A percentile compares a stretch with the other conserved stretches of the same genome.
These are phyloP conservation scores for Cardinalis cardinalis DNA, from an alignment of 2,113 vertebrate genomes.

Conservation along the genomic window DNA sequence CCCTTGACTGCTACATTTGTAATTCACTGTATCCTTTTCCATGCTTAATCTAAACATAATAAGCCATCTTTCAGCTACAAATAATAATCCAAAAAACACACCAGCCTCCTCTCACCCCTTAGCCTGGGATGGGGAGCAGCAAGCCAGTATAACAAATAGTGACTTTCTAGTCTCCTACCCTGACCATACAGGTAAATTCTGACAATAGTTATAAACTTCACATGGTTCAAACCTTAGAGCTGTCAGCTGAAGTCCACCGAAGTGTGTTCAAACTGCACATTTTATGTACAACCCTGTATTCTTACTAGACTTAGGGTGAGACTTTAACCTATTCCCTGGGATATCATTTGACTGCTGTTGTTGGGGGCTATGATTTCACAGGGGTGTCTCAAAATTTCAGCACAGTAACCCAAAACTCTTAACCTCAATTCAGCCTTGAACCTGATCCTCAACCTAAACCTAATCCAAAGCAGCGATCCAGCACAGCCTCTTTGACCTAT, in stretches of 20 bases:
- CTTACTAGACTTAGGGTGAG: not conserved
- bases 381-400: conserved; percentile 31
- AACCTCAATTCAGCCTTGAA: conserved; percentile 37
- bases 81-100: conserved; percentile 6
- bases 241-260: not conserved
- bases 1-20: conserved; percentile 28
- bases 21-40: conserved; percentile 49
- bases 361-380: conserved; percentile 25
- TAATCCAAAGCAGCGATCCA: not conserved
- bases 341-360: not conserved
- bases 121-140: not conserved
- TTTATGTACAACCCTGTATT: not conserved
- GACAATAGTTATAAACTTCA: not conserved
- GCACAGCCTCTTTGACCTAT: not conserved
- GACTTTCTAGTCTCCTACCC: not conserved
- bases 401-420: conserved; percentile 5
- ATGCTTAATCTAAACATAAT: conserved; percentile 40
- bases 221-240: not conserved
- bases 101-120: not conserved
- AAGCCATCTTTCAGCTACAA: not conserved
- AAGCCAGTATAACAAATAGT: not conserved
- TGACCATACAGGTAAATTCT: not conserved
- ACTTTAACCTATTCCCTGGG: not conserved
- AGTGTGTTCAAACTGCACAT: not conserved
- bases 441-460: not conserved